These are phyloP conservation scores for Phaenicophaeus curvirostris DNA, from an alignment of 2,797 vertebrate species.

Conservation along the genomic window DNA sequence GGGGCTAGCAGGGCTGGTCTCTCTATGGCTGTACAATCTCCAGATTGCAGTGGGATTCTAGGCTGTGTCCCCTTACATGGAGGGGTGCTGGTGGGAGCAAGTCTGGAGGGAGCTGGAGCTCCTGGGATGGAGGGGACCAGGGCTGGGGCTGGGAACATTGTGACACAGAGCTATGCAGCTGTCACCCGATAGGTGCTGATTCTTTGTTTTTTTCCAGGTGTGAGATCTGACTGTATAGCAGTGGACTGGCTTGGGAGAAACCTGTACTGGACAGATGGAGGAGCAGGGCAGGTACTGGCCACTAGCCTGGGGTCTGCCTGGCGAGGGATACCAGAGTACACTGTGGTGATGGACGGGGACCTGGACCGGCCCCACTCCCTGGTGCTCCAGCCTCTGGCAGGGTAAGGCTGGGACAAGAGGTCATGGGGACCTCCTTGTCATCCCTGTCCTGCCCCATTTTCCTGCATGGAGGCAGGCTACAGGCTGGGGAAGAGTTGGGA, in stretches of 20 bases:
- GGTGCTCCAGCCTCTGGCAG: slow-evolving; percentile 83
- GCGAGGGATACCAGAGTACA: slow-evolving; percentile 77
- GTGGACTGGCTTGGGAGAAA: slow-evolving; percentile 92
- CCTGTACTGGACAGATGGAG: slow-evolving; percentile 91
- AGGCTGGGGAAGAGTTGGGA: background rate
- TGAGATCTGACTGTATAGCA: slow-evolving; percentile 87
- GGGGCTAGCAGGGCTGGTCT: background rate
- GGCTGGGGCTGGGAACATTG: background rate
- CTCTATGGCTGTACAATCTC: background rate
- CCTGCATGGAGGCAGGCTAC: background rate
- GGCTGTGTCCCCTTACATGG: background rate
- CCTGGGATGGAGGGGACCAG: background rate
- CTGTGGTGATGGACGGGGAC: slow-evolving; percentile 83
- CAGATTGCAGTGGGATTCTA: background rate
- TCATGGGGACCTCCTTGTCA: background rate
- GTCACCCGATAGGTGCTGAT: background rate
- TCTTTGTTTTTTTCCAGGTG: slow-evolving; percentile 74
- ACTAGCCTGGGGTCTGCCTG: slow-evolving; percentile 74
- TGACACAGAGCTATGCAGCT: background rate
- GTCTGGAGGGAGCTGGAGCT: background rate
- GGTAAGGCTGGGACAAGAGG: slow-evolving; percentile 74
- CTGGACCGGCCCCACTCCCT: slow-evolving; percentile 86
- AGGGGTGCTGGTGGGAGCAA: background rate
- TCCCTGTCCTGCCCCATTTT: background rate
- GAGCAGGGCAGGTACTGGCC: slow-evolving; percentile 85